Conservation (phyloP, 2,113 vertebrate genomes). For the Nycticorax nycticorax region DNA sequence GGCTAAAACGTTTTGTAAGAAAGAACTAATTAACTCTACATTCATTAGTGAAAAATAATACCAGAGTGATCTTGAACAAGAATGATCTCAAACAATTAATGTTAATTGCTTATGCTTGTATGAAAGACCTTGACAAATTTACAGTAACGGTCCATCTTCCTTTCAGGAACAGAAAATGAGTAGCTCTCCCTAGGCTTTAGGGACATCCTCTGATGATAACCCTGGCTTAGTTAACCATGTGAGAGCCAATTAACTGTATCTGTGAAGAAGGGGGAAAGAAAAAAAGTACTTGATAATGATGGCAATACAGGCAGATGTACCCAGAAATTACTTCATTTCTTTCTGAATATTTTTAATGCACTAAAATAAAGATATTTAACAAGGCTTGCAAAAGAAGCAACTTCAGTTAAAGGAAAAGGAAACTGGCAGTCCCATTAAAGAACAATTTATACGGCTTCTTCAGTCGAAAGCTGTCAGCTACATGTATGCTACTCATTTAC, state of each 20-base stretch:
- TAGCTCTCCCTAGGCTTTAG: not conserved
- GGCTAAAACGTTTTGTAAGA: not conserved
- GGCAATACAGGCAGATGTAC: too few species aligned
- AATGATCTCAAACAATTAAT: not conserved
- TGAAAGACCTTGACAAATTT: conserved; percentile 19
- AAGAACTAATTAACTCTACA: not conserved
- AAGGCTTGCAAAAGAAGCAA: not conserved
- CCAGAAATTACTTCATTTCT: not conserved
- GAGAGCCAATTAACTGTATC: not conserved
- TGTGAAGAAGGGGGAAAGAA: not conserved
- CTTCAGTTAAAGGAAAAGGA: not conserved
- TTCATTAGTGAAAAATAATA: conserved; percentile 27
- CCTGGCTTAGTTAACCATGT: not conserved
- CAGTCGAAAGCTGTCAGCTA: not conserved
- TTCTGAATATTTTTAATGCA: not conserved
- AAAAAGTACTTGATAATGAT: not conserved
- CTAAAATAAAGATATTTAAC: not conserved
- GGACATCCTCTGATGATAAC: not conserved
- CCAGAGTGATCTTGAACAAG: not conserved
- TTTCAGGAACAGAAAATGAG: not conserved
- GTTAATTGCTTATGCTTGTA: not conserved
- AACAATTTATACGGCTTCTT: not conserved
- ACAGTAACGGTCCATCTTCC: not conserved
- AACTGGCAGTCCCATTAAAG: not conserved
- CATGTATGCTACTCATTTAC: not conserved